These are phyloP conservation scores for Mormyrus lacerda DNA, from an alignment of 2,113 vertebrate genomes.

Conservation along the genomic window DNA sequence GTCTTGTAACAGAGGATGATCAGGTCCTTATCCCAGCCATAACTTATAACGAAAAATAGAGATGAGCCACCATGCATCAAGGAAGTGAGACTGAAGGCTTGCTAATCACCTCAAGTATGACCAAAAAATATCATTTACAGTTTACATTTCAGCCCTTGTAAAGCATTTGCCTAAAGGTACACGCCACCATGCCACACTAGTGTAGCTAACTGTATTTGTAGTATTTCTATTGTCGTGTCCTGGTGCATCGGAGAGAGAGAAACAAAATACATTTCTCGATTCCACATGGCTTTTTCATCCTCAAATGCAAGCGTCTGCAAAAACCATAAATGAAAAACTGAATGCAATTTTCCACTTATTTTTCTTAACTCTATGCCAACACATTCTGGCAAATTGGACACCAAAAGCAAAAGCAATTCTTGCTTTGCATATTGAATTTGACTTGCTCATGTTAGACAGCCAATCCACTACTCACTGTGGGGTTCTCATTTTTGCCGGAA, in stretches of 20 bases:
- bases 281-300: not conserved
- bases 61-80: not conserved
- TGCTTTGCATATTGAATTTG: not conserved
- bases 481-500: not conserved
- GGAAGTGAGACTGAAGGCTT: not conserved
- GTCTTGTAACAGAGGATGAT: not conserved
- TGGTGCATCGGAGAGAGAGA: not conserved
- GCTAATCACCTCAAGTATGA: not conserved
- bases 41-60: not conserved
- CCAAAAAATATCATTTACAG: not conserved
- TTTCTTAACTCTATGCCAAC: not conserved
- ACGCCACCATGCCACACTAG: not conserved
- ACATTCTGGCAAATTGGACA: not conserved
- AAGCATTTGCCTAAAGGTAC: not conserved
- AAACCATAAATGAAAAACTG: not conserved
- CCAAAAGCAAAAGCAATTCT: not conserved
- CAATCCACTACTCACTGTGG: not conserved
- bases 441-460: not conserved
- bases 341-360: not conserved
- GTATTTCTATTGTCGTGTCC: not conserved
- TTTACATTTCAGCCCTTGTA: not conserved
- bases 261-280: not conserved
- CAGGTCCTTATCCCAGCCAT: not conserved
- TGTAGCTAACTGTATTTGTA: not conserved
- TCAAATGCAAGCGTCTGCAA: not conserved